These are phyloP conservation scores for Gallinago paraguaiae DNA, from an alignment of 2,113 vertebrate genomes.

Conservation along the genomic window DNA sequence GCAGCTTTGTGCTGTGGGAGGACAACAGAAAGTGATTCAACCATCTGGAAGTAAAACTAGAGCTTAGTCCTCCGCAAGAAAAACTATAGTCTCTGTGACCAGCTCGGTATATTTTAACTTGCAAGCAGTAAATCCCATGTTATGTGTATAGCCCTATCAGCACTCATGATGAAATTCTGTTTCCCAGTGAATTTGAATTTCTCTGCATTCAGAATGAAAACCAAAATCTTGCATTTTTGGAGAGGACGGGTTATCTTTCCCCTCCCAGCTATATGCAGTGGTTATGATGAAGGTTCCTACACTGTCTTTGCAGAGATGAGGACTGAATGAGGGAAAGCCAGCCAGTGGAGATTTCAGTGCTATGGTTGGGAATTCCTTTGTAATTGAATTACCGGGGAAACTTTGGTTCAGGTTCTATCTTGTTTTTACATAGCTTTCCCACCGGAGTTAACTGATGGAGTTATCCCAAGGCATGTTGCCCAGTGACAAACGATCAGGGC, in stretches of 20 bases:
- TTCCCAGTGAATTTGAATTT: background rate
- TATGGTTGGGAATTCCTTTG: conserved; percentile 16
- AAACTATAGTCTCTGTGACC: background rate
- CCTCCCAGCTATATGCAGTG: background rate
- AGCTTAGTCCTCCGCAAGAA: background rate
- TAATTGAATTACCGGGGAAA: conserved; percentile 41
- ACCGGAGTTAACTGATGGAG: background rate
- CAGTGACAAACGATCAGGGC: conserved; percentile 14
- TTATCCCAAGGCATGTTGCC: conserved; percentile 11
- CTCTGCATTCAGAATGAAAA: background rate
- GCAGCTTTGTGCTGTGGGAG: background rate
- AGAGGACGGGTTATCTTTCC: background rate
- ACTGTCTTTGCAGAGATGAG: background rate
- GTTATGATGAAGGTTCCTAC: background rate
- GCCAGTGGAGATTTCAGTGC: background rate
- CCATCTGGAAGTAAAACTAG: background rate
- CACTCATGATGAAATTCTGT: background rate
- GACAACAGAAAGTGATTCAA: background rate
- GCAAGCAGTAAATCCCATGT: background rate
- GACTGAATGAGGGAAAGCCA: background rate
- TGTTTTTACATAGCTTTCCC: conserved; percentile 17
- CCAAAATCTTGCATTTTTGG: background rate
- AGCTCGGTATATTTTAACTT: background rate
- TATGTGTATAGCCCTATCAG: background rate
- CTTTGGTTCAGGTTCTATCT: conserved; percentile 36